Evolutionary conservation across 2,113 vertebrate species (phyloP).

Genomic region (Daphoenositta chrysoptera): DNA sequence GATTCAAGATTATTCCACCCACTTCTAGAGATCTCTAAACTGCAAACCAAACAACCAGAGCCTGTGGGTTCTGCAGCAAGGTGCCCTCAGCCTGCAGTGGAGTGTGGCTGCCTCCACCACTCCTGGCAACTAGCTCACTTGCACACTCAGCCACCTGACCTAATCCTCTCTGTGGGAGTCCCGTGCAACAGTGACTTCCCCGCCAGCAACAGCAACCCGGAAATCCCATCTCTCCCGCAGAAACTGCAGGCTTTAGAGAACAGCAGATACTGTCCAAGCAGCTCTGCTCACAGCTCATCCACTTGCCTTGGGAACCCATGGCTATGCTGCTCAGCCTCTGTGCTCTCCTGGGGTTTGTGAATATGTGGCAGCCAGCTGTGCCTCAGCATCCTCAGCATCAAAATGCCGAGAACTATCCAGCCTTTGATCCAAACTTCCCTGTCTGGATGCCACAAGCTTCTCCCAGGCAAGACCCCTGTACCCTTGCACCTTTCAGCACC

Average conservation of each 20-base stretch:
- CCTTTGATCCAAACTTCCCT: neutral
- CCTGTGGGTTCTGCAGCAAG: neutral
- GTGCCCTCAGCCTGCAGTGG: neutral
- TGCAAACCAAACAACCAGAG: neutral
- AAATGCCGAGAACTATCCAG: rapidly evolving
- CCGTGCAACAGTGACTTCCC: neutral
- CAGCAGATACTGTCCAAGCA: neutral
- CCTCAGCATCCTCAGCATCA: neutral
- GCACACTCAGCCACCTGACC: neutral
- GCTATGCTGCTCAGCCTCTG: neutral
- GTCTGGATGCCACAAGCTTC: neutral
- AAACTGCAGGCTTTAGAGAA: neutral
- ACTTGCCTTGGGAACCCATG: rapidly evolving
- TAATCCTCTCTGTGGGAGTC: neutral
- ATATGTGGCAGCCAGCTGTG: rapidly evolving
- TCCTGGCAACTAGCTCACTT: neutral
- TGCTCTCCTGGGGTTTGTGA: neutral
- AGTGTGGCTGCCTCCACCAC: neutral
- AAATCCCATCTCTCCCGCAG: rapidly evolving
- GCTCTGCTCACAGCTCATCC: neutral
- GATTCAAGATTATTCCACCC: conserved; percentile 40
- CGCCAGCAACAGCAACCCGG: neutral
- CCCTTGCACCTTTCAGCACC: neutral
- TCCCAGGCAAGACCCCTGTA: rapidly evolving
- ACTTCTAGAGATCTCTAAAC: neutral